A percentile compares a stretch with the other conserved stretches of the same genome.
phyloP scores from a whole-genome alignment of 1,140 invertebrate species.

The Heliconius himera region DNA sequence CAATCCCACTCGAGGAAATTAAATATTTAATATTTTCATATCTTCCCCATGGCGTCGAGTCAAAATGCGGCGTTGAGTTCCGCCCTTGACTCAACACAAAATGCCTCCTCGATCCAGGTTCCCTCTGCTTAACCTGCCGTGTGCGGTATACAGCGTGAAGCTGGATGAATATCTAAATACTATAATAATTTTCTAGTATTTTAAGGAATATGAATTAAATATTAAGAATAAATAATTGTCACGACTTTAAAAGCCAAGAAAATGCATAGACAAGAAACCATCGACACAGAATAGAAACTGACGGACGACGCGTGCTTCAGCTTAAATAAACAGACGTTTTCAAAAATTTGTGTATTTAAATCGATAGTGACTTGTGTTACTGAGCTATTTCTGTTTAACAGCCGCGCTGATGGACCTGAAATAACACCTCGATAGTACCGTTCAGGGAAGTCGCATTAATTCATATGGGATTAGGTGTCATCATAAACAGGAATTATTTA shows the following conservation, averaged over 20 bases:
- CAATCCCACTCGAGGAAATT: no score
- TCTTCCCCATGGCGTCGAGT: no score
- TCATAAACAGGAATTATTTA: slow-evolving; percentile 81
- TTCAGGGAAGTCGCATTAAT: slow-evolving; percentile 74
- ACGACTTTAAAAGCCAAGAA: slow-evolving; percentile 33
- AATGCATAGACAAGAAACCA: slow-evolving; percentile 41
- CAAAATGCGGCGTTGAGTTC: no score
- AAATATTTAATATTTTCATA: no score
- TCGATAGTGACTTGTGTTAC: slow-evolving; percentile 79
- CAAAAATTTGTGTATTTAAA: slow-evolving; percentile 81
- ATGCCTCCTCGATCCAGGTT: no score
- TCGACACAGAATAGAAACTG: slow-evolving; percentile 40
- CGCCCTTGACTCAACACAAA: no score
- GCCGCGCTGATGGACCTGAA: slow-evolving; percentile 75
- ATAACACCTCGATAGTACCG: slow-evolving; percentile 73
- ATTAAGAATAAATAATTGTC: slow-evolving; percentile 15
- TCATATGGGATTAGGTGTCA: slow-evolving; percentile 80
- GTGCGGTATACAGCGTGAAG: no score
- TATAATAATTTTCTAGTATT: no score
- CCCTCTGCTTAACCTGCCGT: no score
- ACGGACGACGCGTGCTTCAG: slow-evolving; percentile 63
- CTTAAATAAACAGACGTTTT: slow-evolving; percentile 80
- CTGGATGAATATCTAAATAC: no score
- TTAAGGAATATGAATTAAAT: slow-evolving; percentile 18
- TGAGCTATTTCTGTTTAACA: slow-evolving; percentile 77